phyloP scores from a whole-genome alignment of 1,140 invertebrate genomes.

The Odontomachus brunneus region DNA sequence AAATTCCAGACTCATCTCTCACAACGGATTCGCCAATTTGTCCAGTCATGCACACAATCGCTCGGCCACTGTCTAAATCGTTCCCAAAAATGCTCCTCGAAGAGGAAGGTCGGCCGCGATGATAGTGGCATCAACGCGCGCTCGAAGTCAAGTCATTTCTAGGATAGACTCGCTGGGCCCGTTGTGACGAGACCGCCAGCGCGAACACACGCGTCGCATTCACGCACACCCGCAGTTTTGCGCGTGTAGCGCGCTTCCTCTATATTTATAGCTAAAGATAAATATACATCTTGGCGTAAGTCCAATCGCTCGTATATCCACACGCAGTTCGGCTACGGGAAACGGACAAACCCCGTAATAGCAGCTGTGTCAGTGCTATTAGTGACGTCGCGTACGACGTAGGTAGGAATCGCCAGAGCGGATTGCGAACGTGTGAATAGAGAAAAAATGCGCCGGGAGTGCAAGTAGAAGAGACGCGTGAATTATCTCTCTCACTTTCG shows the following conservation, averaged over 20 bases:
- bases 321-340: slow-evolving; percentile 66
- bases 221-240: no score
- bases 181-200: no score
- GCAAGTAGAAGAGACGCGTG: neutral
- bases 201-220: neutral
- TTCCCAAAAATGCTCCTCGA: no score
- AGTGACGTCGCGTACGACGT: slow-evolving; percentile 67
- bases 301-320: slow-evolving; percentile 77
- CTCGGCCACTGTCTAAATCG: no score
- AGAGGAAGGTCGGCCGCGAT: no score
- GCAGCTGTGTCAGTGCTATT: slow-evolving; percentile 76
- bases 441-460: slow-evolving; percentile 3
- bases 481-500: no score
- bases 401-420: slow-evolving; percentile 17
- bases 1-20: no score
- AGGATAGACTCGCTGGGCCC: slow-evolving; percentile 26
- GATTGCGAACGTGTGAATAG: neutral
- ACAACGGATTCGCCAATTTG: no score
- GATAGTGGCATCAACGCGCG: neutral
- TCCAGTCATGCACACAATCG: no score
- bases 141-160: neutral
- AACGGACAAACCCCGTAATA: slow-evolving; percentile 79
- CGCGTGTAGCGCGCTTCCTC: slow-evolving; percentile 36
- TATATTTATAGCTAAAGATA: slow-evolving; percentile 85
- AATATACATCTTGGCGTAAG: slow-evolving; percentile 83